Evolutionary conservation across 2,113 vertebrate genomes (phyloP), one percentile per base, ranked within the genome.

Genomic region (Colossoma macropomum): DNA sequence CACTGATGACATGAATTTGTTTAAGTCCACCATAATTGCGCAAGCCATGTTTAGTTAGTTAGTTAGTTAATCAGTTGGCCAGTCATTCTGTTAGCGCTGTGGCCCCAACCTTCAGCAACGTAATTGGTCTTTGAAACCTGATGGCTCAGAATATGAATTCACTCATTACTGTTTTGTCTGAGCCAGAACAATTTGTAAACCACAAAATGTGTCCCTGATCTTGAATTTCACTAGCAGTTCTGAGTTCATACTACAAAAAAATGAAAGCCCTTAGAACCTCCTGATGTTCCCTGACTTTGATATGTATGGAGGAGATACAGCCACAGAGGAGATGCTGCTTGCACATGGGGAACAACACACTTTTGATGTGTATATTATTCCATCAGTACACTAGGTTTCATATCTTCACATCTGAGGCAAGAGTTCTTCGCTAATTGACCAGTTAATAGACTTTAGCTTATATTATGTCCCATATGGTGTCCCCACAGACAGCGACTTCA

Each of bases 281-380:
- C 73, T 73, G 48, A 69, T 66, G 80, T 54, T 69, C 63, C 27
- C 17, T 17, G 32, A 68, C 62, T 76, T 59, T 82, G 80, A 82
- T 76, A 76, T 70, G 41, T 76, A 82, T 45, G 25, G 66, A 41
- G 56, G 38, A 81, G 56, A 59, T 50, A 32, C 60, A 41, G 66
- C 48, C 80, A 82, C 80, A 60, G 80, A 75, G 52, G 80, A 66
- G 23, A 54, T 41, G n/a, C 69, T 72, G 73, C 50, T 45, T 38
- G 27, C 60, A 75, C 45, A 28, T 62, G n/a, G 25, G 25, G 63
- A 63, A 68, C 38, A 72, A 62, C 27, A 48, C 19, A 81, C 30
- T 50, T 71, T 70, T 85, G 72, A 80, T 80, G 63, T 77, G 66
- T 77, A 81, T 65, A 71, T 77, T 30, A 69, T 19, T 82, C 41